Conservation (phyloP, 2,797 vertebrate genomes). For the Hybognathus amarus region DNA sequence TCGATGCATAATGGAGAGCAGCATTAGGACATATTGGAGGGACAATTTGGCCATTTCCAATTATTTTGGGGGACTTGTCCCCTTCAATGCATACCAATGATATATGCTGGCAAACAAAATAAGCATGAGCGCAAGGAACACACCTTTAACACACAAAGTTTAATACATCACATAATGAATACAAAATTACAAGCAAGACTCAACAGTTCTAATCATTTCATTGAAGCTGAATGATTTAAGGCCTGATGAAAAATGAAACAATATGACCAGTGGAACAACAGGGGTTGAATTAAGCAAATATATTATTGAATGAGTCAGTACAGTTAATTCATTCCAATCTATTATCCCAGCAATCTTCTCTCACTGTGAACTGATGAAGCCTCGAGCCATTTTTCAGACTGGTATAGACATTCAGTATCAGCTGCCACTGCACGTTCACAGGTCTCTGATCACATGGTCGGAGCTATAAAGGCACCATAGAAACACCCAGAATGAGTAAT, state of each 20-base stretch:
- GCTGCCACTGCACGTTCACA: not conserved
- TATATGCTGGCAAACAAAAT: constrained; percentile 4
- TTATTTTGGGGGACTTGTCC: no score
- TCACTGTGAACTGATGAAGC: not conserved
- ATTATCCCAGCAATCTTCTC: not conserved
- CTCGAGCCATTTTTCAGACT: not conserved
- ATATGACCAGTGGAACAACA: not conserved
- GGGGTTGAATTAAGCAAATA: not conserved
- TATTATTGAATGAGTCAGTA: not conserved
- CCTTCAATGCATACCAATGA: constrained; percentile 3
- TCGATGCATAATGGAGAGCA: no score
- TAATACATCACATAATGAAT: not conserved
- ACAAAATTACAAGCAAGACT: not conserved
- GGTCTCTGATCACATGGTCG: constrained; percentile 1
- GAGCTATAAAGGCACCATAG: constrained; percentile 2
- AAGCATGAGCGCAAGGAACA: not conserved
- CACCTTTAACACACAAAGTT: not conserved
- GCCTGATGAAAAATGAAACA: not conserved
- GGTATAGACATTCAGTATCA: constrained; percentile 8
- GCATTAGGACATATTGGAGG: no score
- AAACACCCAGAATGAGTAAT: constrained; percentile 34
- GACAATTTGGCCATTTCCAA: no score
- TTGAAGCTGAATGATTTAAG: not conserved
- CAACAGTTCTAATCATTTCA: not conserved
- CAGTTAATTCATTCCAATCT: not conserved